Percentiles rank a stretch among this genome's conserved stretches.
phyloP scores from a whole-genome alignment of 2,797 vertebrate species.

The Bovichtus variegatus region DNA sequence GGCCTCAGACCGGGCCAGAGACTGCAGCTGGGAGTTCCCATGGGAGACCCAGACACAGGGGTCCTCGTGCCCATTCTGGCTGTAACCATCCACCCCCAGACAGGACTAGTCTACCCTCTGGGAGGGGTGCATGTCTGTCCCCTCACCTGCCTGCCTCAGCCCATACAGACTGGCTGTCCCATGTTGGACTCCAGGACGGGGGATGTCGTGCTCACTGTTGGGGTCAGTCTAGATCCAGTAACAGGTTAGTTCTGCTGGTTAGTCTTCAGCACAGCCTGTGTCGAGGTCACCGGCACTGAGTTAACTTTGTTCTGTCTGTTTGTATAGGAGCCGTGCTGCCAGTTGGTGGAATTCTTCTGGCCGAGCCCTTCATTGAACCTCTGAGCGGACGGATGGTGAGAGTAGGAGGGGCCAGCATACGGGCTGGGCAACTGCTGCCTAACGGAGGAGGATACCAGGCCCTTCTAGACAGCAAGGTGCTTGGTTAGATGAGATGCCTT shows the following conservation, averaged over 20 bases:
- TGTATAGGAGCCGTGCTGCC: conserved; percentile 87
- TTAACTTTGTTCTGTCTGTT: neutral
- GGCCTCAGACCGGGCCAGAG: conserved; percentile 82
- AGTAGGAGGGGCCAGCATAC: conserved; percentile 82
- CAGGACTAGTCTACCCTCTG: conserved; percentile 86
- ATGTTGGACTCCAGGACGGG: conserved; percentile 86
- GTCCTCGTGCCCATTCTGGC: conserved; percentile 91
- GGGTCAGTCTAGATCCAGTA: conserved; percentile 84
- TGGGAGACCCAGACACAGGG: conserved; percentile 88
- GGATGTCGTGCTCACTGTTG: conserved; percentile 86
- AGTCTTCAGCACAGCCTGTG: neutral
- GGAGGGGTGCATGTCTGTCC: conserved; percentile 89
- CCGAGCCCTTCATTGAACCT: conserved; percentile 88
- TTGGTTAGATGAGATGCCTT: neutral
- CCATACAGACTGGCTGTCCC: conserved; percentile 90
- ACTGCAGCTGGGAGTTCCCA: conserved; percentile 85
- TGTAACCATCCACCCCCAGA: conserved; percentile 90
- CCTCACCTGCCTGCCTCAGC: conserved; percentile 84
- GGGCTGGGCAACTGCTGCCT: conserved; percentile 78
- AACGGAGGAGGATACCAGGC: conserved; percentile 86
- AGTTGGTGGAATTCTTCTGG: conserved; percentile 88
- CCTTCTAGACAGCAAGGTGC: conserved; percentile 84
- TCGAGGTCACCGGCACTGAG: neutral
- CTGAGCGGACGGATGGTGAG: conserved; percentile 85
- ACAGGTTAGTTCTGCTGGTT: conserved; percentile 83